These are phyloP conservation scores for Steromphala cineraria DNA, from an alignment of 2,888 invertebrate genomes.

Conservation along the genomic window DNA sequence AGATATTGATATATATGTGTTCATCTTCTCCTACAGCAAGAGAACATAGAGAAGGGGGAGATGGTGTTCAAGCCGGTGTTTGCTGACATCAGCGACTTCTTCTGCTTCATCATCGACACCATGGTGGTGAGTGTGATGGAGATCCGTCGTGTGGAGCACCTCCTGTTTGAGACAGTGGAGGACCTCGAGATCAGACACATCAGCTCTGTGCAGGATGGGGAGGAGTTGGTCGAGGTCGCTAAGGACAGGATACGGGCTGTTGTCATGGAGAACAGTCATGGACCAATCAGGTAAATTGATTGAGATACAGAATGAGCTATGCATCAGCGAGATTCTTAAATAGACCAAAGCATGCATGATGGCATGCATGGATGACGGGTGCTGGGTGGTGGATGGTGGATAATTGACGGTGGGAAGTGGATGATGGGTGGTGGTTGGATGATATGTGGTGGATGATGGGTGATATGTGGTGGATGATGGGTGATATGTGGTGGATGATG, in stretches of 20 bases:
- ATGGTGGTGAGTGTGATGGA: constrained; percentile 68
- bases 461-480: no score
- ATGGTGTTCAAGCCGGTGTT: constrained; percentile 64
- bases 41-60: constrained; percentile 55
- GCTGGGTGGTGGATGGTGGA: no score
- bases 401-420: no score
- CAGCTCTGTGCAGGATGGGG: constrained; percentile 60
- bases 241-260: constrained; percentile 63
- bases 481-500: no score
- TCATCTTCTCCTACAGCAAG: constrained; percentile 47
- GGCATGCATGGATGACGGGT: no score
- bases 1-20: no score
- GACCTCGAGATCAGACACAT: constrained; percentile 55
- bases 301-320: background rate
- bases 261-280: constrained; percentile 68
- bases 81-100: constrained; percentile 59
- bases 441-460: no score
- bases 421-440: no score
- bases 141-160: constrained; percentile 68
- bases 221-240: constrained; percentile 62
- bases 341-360: no score
- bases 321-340: no score
- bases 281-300: constrained; percentile 64
- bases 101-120: constrained; percentile 68
- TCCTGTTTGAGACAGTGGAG: constrained; percentile 68